These are phyloP conservation scores for Hypselothyrea guttata DNA, from an alignment of 2,888 invertebrate species.

Conservation along the genomic window DNA sequence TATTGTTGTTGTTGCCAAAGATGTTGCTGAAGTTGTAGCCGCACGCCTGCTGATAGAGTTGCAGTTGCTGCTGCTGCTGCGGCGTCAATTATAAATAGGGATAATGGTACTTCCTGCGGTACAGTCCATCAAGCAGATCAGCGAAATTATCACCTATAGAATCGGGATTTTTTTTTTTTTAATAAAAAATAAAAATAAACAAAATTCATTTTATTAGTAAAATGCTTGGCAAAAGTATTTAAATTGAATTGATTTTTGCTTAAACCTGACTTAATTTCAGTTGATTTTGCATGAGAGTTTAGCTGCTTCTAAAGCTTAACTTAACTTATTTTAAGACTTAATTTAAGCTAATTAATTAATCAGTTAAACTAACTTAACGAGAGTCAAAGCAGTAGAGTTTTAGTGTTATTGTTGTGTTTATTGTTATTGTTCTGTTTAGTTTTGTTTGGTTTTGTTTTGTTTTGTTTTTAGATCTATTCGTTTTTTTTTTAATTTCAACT, in stretches of 20 bases:
- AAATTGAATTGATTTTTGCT: background rate
- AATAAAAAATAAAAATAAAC: conserved; percentile 30
- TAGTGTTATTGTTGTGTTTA: conserved; percentile 21
- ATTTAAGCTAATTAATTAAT: conserved; percentile 3
- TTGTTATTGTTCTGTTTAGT: conserved; percentile 13
- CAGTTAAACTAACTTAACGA: background rate
- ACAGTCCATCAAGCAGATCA: conserved; percentile 82
- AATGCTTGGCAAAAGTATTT: too few relatives aligned
- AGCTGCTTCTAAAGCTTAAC: too few relatives aligned
- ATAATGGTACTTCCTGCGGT: conserved; percentile 83
- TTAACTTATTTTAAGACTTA: too few relatives aligned
- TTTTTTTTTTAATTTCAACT: conserved; percentile 7
- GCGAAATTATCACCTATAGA: conserved; percentile 77
- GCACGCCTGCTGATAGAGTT: conserved; percentile 69
- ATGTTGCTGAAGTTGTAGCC: conserved; percentile 46
- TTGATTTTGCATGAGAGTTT: too few relatives aligned
- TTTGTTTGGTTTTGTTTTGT: background rate
- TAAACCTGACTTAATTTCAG: too few relatives aligned
- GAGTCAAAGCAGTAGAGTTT: background rate
- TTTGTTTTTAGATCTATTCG: background rate
- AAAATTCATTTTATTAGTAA: conserved; percentile 44
- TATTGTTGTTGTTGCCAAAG: conserved; percentile 36
- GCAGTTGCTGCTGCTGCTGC: conserved; percentile 75
- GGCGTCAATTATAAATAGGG: conserved; percentile 82
- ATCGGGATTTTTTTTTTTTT: conserved; percentile 16